A percentile compares a stretch with the other conserved stretches of the same genome.
phyloP scores from a whole-genome alignment of 2,888 invertebrate species.

The Euplexia lucipara region DNA sequence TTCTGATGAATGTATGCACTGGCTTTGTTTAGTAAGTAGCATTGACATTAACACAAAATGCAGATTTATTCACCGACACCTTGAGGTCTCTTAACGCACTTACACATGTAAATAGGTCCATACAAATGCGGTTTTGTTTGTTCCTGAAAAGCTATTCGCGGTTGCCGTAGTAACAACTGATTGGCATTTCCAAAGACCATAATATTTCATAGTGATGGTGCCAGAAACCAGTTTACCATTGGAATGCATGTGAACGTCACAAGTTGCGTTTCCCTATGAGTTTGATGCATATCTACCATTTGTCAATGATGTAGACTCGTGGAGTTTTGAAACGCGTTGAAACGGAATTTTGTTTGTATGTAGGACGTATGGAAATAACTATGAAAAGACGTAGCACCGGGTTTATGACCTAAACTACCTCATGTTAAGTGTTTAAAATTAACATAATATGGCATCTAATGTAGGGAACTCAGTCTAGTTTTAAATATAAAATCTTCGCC shows the following conservation, averaged over 20 bases:
- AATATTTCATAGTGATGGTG: slow-evolving; percentile 39
- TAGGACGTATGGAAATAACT: slow-evolving; percentile 24
- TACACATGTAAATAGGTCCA: slow-evolving; percentile 19
- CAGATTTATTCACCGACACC: slow-evolving; percentile 12
- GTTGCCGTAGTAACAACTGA: slow-evolving; percentile 50
- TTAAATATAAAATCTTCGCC: neutral
- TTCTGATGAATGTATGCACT: too few relatives aligned
- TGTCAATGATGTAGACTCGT: slow-evolving; percentile 24
- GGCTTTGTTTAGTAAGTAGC: neutral
- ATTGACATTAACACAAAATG: slow-evolving; percentile 25
- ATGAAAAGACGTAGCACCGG: slow-evolving; percentile 10
- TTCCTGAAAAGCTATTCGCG: slow-evolving; percentile 12
- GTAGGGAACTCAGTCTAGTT: neutral
- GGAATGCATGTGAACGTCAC: slow-evolving; percentile 62
- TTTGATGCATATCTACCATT: slow-evolving; percentile 47
- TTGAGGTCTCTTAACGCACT: neutral
- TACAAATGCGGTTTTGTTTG: slow-evolving; percentile 20
- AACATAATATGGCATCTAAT: slow-evolving; percentile 14
- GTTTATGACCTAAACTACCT: slow-evolving; percentile 32
- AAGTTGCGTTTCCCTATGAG: slow-evolving; percentile 46
- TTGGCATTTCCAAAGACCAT: slow-evolving; percentile 54
- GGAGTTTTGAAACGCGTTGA: slow-evolving; percentile 13
- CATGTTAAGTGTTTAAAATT: slow-evolving; percentile 42
- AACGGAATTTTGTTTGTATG: slow-evolving; percentile 32
- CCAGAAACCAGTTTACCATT: slow-evolving; percentile 49